Conservation (phyloP, 2,797 vertebrate genomes). For the Melanotaenia pygmaea region DNA sequence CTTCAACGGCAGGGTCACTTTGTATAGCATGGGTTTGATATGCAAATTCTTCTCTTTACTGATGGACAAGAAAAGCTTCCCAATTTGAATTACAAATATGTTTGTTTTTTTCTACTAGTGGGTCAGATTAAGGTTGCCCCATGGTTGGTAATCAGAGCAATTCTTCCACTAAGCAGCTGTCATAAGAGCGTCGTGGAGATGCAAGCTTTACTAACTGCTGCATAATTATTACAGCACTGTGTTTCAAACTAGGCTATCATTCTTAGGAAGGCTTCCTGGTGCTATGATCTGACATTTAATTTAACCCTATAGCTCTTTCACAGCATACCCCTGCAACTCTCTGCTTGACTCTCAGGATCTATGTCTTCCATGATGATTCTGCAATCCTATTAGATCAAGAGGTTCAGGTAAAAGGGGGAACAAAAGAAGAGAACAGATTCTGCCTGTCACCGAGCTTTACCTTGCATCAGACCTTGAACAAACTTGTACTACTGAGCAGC, state of each 20-base stretch:
- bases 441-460: constrained; percentile 47
- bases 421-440: constrained; percentile 22
- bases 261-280: constrained; percentile 8
- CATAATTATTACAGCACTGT: constrained; percentile 10
- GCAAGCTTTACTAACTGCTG: constrained; percentile 4
- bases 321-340: background rate
- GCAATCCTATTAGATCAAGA: constrained; percentile 5
- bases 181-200: background rate
- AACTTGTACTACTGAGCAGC: constrained; percentile 28
- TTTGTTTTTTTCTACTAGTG: constrained; percentile 21
- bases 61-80: constrained; percentile 64
- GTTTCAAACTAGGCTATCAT: constrained; percentile 21
- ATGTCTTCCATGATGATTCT: constrained; percentile 10
- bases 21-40: constrained; percentile 33
- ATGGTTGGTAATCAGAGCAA: constrained; percentile 21
- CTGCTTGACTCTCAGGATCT: background rate
- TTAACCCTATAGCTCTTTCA: constrained; percentile 20
- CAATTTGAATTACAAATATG: constrained; percentile 54
- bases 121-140: constrained; percentile 35
- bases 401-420: constrained; percentile 25
- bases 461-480: constrained; percentile 49
- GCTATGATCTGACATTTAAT: constrained; percentile 14
- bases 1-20: constrained; percentile 16
- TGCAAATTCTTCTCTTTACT: constrained; percentile 53
- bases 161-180: background rate